Evolutionary conservation across 2,888 invertebrate genomes (phyloP), one percentile per base, ranked within the genome.

Genomic region (Acrobasis consociella): DNA sequence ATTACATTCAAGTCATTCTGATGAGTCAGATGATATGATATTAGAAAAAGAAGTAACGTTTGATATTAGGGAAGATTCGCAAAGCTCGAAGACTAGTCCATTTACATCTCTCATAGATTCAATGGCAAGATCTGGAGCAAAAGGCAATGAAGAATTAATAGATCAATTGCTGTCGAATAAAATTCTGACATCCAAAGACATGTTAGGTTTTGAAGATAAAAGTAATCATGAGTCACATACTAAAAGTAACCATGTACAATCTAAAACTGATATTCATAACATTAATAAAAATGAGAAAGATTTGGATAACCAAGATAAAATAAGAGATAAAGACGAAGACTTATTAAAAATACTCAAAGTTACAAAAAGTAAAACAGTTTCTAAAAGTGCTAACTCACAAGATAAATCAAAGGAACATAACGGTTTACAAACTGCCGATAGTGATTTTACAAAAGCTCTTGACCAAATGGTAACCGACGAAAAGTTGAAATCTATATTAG

Each of bases 21-120:
- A 55, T 37, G 16, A 53, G n/a, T 62, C 52, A 10, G 10, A 17
- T 49, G 63, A 63, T 22, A 37, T 64, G 10, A 52, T 62, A 39
- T 42, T 62, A 13, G 62, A 65, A 58, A 65, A 67, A 53, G 64
- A 69, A 58, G 49, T 66, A 15, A 60, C 64, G 49, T 56, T 65
- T 61, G 67, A 66, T 56, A 51, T 66, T 51, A 56, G n/a, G 64
- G 51, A 60, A 59, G 39, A 60, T 13, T 10, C 16, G 7, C 49
- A 11, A 2, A 39, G 8, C 15, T 50, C 50, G 1, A 38, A 50
- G 17, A 7, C 16, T 22, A 15, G 9, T n/a, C 13, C 17, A 52
- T n/a, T 38, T 16, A 5, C 38, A 16, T 11, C 60, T 38, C 7
- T 60, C 39, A 51, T 51, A 39, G 39, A 51, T 60, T 31, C 59